phyloP scores from a whole-genome alignment of 2,888 invertebrate genomes.

The Horisme vitalbata region DNA sequence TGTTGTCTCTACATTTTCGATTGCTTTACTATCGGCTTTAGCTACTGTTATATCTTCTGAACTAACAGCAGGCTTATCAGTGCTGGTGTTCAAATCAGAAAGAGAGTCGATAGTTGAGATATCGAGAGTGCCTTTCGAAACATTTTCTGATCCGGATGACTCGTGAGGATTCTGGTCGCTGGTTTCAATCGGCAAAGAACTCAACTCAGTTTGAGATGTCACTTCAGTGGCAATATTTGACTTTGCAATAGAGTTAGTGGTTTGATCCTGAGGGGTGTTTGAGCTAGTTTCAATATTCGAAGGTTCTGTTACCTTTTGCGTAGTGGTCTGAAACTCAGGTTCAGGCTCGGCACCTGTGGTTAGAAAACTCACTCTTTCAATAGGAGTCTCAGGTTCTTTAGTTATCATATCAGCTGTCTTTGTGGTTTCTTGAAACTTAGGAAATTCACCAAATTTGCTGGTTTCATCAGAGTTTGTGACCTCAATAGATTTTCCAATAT shows the following conservation, averaged over 20 bases:
- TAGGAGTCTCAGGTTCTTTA: constrained; percentile 29
- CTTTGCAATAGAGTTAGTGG: constrained; percentile 52
- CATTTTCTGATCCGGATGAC: constrained; percentile 51
- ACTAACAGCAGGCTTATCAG: constrained; percentile 45
- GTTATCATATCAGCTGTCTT: constrained; percentile 18
- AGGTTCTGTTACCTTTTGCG: constrained; percentile 30
- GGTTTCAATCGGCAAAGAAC: constrained; percentile 71
- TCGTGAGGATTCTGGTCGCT: constrained; percentile 74
- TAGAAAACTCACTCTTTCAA: constrained; percentile 28
- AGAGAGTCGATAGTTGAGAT: constrained; percentile 48
- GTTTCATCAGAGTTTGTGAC: constrained; percentile 5
- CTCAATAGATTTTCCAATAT: constrained; percentile 15
- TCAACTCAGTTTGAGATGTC: constrained; percentile 68
- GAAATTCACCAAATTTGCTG: neutral
- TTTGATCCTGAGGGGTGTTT: constrained; percentile 46
- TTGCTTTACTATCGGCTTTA: constrained; percentile 44
- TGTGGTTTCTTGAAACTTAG: constrained; percentile 4
- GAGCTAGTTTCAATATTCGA: constrained; percentile 32
- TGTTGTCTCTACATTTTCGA: constrained; percentile 67
- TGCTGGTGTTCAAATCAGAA: constrained; percentile 40
- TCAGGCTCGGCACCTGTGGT: constrained; percentile 18
- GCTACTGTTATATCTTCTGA: constrained; percentile 55
- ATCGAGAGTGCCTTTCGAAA: constrained; percentile 49
- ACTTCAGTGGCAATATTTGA: constrained; percentile 63
- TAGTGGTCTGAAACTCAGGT: constrained; percentile 33